Conservation (phyloP, 2,797 vertebrate species). For the Falco rusticolus region DNA sequence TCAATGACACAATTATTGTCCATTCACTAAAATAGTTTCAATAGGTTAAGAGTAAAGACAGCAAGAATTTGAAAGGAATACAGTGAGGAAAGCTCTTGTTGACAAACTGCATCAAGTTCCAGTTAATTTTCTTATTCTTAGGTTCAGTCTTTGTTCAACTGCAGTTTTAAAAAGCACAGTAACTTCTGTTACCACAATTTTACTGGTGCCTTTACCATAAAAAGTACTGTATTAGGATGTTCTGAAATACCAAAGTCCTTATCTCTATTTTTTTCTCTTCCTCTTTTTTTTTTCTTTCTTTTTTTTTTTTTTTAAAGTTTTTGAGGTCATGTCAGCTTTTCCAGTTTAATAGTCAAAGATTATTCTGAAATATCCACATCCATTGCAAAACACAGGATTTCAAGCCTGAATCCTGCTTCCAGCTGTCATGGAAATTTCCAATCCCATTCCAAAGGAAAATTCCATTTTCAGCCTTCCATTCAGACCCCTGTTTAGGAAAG, state of each 20-base stretch:
- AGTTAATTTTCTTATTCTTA: not conserved
- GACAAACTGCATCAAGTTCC: not conserved
- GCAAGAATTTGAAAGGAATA: not conserved
- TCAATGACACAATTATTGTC: not conserved
- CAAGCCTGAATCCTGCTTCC: conserved; percentile 10
- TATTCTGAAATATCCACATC: conserved; percentile 24
- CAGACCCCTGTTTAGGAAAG: not conserved
- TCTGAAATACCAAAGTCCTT: not conserved
- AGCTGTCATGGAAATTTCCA: conserved; percentile 61
- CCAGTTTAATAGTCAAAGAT: conserved; percentile 34
- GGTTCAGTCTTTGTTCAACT: not conserved
- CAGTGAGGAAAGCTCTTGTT: not conserved
- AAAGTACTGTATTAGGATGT: not conserved
- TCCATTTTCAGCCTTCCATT: conserved; percentile 26
- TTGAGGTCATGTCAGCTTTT: conserved; percentile 42
- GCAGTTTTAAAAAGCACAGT: not conserved
- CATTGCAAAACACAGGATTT: conserved; percentile 18
- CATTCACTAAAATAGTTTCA: not conserved
- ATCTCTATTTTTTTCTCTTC: not conserved
- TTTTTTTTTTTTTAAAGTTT: not conserved
- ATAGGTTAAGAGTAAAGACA: not conserved
- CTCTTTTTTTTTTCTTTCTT: not conserved
- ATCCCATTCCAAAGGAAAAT: conserved; percentile 40
- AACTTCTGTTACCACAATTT: not conserved
- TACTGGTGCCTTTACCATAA: not conserved